phyloP scores from a whole-genome alignment of 2,113 vertebrate genomes.

The Bos indicus region DNA sequence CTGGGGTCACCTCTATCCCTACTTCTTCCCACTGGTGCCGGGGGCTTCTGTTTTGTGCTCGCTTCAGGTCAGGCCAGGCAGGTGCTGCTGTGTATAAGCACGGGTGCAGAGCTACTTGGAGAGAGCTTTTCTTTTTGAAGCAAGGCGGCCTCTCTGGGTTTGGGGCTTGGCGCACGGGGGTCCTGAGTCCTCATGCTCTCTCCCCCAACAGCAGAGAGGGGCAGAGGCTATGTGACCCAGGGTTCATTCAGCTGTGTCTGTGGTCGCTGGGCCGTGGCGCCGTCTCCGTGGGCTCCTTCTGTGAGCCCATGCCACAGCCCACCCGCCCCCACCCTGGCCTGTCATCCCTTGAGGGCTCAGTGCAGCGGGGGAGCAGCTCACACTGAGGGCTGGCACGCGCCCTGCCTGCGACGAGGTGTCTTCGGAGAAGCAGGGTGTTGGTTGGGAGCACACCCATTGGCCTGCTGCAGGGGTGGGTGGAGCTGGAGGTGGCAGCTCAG shows the following conservation, averaged over 20 bases:
- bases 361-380: accelerated
- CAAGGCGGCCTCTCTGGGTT: accelerated
- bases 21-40: not conserved
- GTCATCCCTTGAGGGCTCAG: not conserved
- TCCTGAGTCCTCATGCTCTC: accelerated
- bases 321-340: accelerated
- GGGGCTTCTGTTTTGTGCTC: not conserved
- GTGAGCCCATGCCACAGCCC: accelerated
- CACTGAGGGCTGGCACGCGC: accelerated
- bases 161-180: not conserved
- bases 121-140: not conserved
- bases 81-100: accelerated
- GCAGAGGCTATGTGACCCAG: not conserved
- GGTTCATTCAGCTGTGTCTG: not conserved
- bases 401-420: accelerated
- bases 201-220: not conserved
- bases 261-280: accelerated
- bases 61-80: not conserved
- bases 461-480: not conserved
- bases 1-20: accelerated
- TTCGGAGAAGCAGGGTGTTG: accelerated
- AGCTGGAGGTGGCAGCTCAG: not conserved
- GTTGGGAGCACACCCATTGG: not conserved
- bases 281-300: accelerated
- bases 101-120: not conserved